Conservation (phyloP, 2,113 vertebrate genomes). For the Apaloderma vittatum region DNA sequence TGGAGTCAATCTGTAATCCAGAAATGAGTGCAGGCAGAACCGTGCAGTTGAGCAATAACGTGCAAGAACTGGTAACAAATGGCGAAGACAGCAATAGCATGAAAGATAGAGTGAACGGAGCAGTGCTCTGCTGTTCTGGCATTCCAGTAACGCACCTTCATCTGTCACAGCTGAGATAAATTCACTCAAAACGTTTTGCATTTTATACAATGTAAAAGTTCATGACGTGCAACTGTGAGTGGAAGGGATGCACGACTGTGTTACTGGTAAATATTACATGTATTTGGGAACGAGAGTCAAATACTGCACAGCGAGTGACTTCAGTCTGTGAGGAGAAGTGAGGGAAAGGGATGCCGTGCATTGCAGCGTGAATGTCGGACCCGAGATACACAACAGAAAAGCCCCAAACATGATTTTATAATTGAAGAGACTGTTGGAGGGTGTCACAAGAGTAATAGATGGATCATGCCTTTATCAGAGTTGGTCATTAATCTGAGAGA, state of each 20-base stretch:
- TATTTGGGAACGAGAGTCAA: not conserved
- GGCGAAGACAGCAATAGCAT: not conserved
- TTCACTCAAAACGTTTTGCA: not conserved
- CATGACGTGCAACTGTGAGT: not conserved
- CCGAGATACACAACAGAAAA: accelerated
- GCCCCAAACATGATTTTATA: not conserved
- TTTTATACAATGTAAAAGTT: not conserved
- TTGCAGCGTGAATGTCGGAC: not conserved
- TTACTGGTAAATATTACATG: accelerated
- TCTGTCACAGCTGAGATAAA: not conserved
- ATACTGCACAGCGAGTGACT: not conserved
- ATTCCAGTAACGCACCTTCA: not conserved
- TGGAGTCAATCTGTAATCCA: not conserved
- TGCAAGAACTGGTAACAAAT: not conserved
- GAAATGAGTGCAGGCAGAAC: not conserved
- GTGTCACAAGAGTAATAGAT: not conserved
- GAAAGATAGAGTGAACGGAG: not conserved
- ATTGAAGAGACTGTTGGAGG: not conserved
- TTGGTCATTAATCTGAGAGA: not conserved
- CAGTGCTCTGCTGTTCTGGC: not conserved
- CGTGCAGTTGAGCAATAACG: not conserved
- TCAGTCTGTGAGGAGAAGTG: not conserved
- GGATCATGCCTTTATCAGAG: not conserved
- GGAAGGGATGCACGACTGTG: no score
- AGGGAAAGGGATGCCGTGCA: not conserved